These are phyloP conservation scores for Melinaea menophilus DNA, from an alignment of 2,888 invertebrate species.

Conservation along the genomic window DNA sequence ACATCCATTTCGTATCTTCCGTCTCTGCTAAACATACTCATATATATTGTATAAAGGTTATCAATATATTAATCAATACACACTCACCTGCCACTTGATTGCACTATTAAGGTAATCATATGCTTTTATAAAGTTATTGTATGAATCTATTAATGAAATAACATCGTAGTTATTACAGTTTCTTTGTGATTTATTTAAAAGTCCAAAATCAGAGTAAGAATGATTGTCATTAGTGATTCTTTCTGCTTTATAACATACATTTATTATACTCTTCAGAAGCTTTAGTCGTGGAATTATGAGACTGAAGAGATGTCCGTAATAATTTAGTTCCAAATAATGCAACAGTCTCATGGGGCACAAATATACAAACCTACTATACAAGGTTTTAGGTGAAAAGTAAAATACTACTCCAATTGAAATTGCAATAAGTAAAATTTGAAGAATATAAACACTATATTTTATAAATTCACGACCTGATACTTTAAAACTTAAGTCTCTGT, in stretches of 20 bases:
- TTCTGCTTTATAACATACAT: constrained; percentile 17
- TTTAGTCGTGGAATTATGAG: constrained; percentile 23
- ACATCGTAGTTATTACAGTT: constrained; percentile 16
- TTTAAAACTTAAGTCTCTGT: constrained; percentile 28
- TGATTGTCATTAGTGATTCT: not conserved
- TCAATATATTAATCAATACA: not conserved
- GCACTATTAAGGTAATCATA: constrained; percentile 31
- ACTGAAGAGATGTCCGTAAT: constrained; percentile 29
- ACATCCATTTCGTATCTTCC: too few relatives aligned
- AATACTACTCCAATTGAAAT: not conserved
- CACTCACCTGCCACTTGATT: constrained; percentile 35
- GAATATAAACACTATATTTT: constrained; percentile 39
- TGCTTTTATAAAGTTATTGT: constrained; percentile 29
- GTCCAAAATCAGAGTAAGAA: not conserved
- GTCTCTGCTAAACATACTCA: too few relatives aligned
- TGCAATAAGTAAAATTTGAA: constrained; percentile 10
- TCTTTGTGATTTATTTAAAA: constrained; percentile 9
- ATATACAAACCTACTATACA: not conserved
- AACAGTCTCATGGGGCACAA: constrained; percentile 15
- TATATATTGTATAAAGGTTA: too few relatives aligned
- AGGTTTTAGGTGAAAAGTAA: not conserved
- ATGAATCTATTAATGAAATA: constrained; percentile 25
- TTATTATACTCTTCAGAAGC: constrained; percentile 21
- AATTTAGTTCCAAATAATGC: constrained; percentile 25
- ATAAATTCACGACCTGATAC: not conserved